Conservation (phyloP, 2,797 vertebrate genomes). For the Ctenopoma kingsleyae region DNA sequence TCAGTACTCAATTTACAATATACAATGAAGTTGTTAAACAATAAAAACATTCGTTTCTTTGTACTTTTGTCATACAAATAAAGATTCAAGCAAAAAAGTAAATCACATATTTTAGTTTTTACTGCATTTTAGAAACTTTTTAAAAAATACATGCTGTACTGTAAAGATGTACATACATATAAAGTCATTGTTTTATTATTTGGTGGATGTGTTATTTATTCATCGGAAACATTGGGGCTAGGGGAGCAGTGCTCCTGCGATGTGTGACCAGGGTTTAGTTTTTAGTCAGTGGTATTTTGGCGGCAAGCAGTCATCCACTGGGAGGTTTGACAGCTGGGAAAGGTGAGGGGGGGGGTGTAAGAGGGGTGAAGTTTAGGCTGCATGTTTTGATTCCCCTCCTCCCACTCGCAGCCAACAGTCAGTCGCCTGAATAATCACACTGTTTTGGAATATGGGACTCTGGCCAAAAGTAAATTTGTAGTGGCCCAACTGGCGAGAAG, state of each 20-base stretch:
- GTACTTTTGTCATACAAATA: too few relatives aligned
- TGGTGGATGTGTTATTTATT: background rate
- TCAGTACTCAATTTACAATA: too few relatives aligned
- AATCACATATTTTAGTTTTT: too few relatives aligned
- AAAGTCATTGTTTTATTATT: too few relatives aligned
- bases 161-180: too few relatives aligned
- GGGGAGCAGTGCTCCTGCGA: background rate
- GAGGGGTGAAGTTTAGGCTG: slow-evolving; percentile 37
- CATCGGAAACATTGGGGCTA: background rate
- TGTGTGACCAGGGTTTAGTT: slow-evolving; percentile 3
- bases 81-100: too few relatives aligned
- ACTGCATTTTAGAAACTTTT: too few relatives aligned
- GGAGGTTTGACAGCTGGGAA: slow-evolving; percentile 73
- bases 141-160: too few relatives aligned
- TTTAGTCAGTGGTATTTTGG: slow-evolving; percentile 12
- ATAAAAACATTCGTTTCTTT: too few relatives aligned
- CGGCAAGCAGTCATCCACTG: slow-evolving; percentile 19
- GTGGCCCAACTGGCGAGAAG: slow-evolving; percentile 30
- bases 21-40: too few relatives aligned
- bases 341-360: slow-evolving; percentile 48
- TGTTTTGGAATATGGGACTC: slow-evolving; percentile 69
- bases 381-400: slow-evolving; percentile 67
- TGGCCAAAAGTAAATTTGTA: slow-evolving; percentile 58
- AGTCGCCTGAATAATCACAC: slow-evolving; percentile 61
- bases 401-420: slow-evolving; percentile 38